phyloP scores from a whole-genome alignment of 2,888 invertebrate genomes.

The Bruchidius siliquastri region DNA sequence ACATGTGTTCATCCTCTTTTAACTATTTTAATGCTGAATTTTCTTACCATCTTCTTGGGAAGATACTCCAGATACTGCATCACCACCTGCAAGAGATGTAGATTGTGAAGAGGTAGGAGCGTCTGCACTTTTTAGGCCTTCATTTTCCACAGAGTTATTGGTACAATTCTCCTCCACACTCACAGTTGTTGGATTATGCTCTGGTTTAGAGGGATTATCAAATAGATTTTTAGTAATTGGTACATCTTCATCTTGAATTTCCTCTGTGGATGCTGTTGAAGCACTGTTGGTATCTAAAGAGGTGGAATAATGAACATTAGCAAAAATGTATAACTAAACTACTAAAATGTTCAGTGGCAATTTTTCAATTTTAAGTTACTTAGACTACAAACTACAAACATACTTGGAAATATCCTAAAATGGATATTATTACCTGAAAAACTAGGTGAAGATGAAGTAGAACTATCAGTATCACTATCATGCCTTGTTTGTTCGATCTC shows the following conservation, averaged over 20 bases:
- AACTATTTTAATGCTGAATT: too few relatives aligned
- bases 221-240: background rate
- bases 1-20: too few relatives aligned
- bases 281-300: constrained; percentile 18
- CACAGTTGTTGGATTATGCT: background rate
- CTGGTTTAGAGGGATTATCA: background rate
- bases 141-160: background rate
- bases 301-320: too few relatives aligned
- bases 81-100: background rate
- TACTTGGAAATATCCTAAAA: too few relatives aligned
- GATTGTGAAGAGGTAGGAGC: background rate
- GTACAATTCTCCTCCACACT: background rate
- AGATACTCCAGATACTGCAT: background rate
- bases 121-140: background rate
- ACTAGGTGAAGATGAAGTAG: constrained; percentile 39
- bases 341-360: too few relatives aligned
- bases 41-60: background rate
- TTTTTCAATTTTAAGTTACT: too few relatives aligned
- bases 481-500: constrained; percentile 20
- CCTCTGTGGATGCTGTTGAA: constrained; percentile 29
- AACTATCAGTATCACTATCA: constrained; percentile 32
- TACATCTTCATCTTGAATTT: constrained; percentile 12
- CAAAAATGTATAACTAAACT: too few relatives aligned
- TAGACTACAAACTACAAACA: too few relatives aligned
- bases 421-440: constrained; percentile 36